Conservation (phyloP, 2,888 invertebrate species). For the Megamerina dolium region DNA sequence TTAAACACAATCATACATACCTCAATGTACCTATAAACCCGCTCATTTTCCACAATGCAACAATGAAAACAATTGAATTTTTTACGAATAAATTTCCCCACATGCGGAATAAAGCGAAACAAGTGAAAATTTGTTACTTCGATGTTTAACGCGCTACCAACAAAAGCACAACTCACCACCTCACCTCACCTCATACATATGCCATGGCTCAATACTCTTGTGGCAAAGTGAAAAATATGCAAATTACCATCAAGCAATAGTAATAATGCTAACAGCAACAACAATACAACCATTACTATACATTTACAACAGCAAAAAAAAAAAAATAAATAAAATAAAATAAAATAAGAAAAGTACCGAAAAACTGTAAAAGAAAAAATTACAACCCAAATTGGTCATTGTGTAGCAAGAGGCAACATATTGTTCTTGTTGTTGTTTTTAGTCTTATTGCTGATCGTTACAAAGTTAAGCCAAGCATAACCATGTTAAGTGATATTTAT, state of each 20-base stretch:
- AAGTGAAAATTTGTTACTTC: conserved; percentile 32
- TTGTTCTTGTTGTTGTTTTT: not conserved
- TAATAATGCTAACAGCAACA: not conserved
- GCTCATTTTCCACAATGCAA: too few relatives aligned
- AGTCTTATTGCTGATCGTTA: not conserved
- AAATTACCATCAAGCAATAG: not conserved
- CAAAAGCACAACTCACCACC: too few relatives aligned
- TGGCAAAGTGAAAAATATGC: conserved; percentile 10
- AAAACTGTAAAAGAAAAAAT: too few relatives aligned
- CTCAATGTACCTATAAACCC: too few relatives aligned
- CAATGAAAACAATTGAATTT: too few relatives aligned
- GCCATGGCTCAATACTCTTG: too few relatives aligned
- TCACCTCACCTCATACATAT: too few relatives aligned
- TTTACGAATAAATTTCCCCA: too few relatives aligned
- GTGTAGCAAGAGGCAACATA: not conserved
- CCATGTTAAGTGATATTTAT: conserved; percentile 38
- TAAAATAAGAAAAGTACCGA: conserved; percentile 1
- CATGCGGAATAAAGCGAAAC: too few relatives aligned
- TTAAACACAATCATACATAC: too few relatives aligned
- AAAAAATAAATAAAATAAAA: not conserved
- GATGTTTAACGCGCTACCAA: conserved; percentile 3
- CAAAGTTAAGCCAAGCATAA: conserved; percentile 14
- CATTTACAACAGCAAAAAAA: not conserved
- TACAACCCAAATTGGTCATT: conserved; percentile 10
- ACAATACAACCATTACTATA: too few relatives aligned